Evolutionary conservation across 2,113 vertebrate species (phyloP).

Genomic region (western clawed frog (Xenopus tropicalis)): UCB_Xtro_10.0 CM004447.2:112243001-112243500

Average conservation of each 20-base stretch:
- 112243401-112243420: conserved; percentile 62
- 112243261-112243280: conserved; percentile 93
- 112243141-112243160: conserved; percentile 94
- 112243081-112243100: conserved; percentile 98
- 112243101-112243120: conserved; percentile 99
- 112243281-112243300: conserved; percentile 93
- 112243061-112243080: conserved; percentile 97
- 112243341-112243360: conserved; percentile 90
- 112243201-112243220: conserved; percentile 99
- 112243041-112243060: conserved; percentile 99
- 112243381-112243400: conserved; percentile 85
- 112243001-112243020: conserved; percentile 90
- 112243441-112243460: conserved; percentile 96
- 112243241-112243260: conserved; percentile 99
- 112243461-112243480: conserved; percentile 96
- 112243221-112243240: conserved; percentile 99
- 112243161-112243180: conserved; percentile 98
- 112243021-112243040: conserved; percentile 99
- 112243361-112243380: conserved; percentile 91
- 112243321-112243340: conserved; percentile 99
- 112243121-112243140: conserved; percentile 98
- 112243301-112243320: conserved; percentile 99
- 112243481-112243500: conserved; percentile 95
- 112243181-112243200: conserved; percentile 93
- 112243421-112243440: conserved; percentile 73